Evolutionary conservation across 1,140 invertebrate genomes (phyloP), one percentile per base, ranked within the genome.

Genomic region (Drosophila subpulchrella): DNA sequence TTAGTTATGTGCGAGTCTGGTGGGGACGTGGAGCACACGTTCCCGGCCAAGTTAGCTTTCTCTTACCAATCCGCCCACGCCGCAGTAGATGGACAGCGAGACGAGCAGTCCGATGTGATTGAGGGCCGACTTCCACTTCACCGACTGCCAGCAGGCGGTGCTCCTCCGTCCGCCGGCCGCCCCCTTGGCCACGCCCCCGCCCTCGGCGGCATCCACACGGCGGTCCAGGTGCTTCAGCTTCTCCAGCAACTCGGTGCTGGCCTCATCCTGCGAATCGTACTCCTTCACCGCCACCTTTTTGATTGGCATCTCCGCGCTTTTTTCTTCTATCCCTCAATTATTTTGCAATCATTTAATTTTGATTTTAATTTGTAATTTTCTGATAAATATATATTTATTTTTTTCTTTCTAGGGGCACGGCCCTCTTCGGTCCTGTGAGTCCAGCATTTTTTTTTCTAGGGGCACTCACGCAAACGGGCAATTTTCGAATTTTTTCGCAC

Each of bases 41-140:
- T 27, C 27, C 1, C 27, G 27, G 1, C 93, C 94, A 93, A 94
- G 51, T 8, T 53, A 17, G 70, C 36, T 50, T 70, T 93, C 94
- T 93, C 94, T 95, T 93, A 96, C 96, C 94, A 96, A 91, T 79
- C 96, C 96, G 60, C 96, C 96, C 46, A 95, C 94, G 32, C 94
- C 94, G 1, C 96, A 96, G 78, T 96, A 97, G 32, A 95, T 89
- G 93, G 95, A 96, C 12, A 97, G 92, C 0, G 95, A 94, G 15
- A 96, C 93, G 59, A 96, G 93, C 46, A 97, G 91, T 17, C 95
- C 96, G 17, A 96, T 92, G 75, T 96, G 96, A 58, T 95, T 95
- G 39, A 95, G 81, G 10, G 95, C 94, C 15, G 94, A 93, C 90
- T 95, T 95, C 90, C 90, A 91, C 75, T 91, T 91, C 12, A 91